Conservation (phyloP, 2,113 vertebrate species). For the Halcyon malimbica region DNA sequence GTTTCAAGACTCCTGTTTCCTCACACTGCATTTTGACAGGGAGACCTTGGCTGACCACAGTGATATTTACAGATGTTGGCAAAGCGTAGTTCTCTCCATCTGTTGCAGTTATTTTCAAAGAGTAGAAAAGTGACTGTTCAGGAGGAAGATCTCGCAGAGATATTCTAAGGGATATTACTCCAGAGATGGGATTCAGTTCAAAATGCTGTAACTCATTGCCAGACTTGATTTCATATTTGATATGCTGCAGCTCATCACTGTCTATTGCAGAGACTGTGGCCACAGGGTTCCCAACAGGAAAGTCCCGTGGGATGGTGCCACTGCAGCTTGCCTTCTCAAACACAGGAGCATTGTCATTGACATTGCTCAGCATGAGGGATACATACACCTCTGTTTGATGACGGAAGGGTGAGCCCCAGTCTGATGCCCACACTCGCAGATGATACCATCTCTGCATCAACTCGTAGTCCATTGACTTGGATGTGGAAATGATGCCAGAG, state of each 20-base stretch:
- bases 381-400: conserved; percentile 86
- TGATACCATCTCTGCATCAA: conserved; percentile 90
- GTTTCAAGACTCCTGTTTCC: conserved; percentile 87
- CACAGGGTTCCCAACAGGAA: conserved; percentile 77
- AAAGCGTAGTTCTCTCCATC: conserved; percentile 87
- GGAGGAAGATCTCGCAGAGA: conserved; percentile 71
- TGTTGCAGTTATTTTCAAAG: conserved; percentile 84
- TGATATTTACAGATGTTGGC: conserved; percentile 84
- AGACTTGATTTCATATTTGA: conserved; percentile 85
- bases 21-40: conserved; percentile 80
- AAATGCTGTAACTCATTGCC: conserved; percentile 90
- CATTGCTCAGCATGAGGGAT: conserved; percentile 88
- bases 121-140: conserved; percentile 69
- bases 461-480: conserved; percentile 91
- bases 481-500: conserved; percentile 86
- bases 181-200: conserved; percentile 82
- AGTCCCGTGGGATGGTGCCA: conserved; percentile 80
- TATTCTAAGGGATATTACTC: conserved; percentile 80
- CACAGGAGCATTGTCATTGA: conserved; percentile 91
- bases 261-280: conserved; percentile 88
- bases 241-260: conserved; percentile 90
- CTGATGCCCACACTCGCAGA: conserved; percentile 90
- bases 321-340: conserved; percentile 94
- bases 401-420: conserved; percentile 90
- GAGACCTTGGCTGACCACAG: conserved; percentile 76